Conservation (phyloP, 2,888 invertebrate species). For the Ceratothoa steindachneri region DNA sequence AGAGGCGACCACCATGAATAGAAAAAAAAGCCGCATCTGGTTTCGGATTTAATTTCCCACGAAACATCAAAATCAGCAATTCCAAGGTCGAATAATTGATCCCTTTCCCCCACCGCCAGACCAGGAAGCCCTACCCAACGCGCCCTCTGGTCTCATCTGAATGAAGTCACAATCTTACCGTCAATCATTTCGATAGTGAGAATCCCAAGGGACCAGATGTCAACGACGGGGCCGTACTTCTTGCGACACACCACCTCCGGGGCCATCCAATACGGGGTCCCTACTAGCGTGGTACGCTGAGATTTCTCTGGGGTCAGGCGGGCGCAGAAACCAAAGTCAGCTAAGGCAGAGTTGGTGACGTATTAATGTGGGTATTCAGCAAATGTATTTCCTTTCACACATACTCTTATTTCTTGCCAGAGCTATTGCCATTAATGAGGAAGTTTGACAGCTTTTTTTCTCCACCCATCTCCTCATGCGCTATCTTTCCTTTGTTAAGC, state of each 20-base stretch:
- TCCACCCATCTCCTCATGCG: neutral
- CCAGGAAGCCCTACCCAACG: no score
- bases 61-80: no score
- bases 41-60: no score
- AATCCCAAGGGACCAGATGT: constrained; percentile 91
- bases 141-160: no score
- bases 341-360: constrained; percentile 14
- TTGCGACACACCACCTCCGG: constrained; percentile 56
- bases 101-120: no score
- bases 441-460: neutral
- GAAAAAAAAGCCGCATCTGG: no score
- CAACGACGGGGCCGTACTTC: constrained; percentile 67
- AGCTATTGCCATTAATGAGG: neutral
- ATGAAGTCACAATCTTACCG: constrained; percentile 56
- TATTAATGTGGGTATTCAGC: neutral
- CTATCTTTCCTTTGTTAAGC: neutral
- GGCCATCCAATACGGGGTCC: constrained; percentile 57
- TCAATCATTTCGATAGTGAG: constrained; percentile 98
- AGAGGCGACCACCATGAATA: no score
- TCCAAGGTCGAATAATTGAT: no score
- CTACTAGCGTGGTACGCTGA: constrained; percentile 61
- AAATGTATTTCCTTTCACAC: neutral
- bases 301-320: constrained; percentile 60
- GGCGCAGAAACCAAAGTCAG: constrained; percentile 62
- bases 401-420: neutral